Evolutionary conservation across 92 coral and sea anemone genomes (phyloP).

Genomic region (Parazoanthus atlanticus): DNA sequence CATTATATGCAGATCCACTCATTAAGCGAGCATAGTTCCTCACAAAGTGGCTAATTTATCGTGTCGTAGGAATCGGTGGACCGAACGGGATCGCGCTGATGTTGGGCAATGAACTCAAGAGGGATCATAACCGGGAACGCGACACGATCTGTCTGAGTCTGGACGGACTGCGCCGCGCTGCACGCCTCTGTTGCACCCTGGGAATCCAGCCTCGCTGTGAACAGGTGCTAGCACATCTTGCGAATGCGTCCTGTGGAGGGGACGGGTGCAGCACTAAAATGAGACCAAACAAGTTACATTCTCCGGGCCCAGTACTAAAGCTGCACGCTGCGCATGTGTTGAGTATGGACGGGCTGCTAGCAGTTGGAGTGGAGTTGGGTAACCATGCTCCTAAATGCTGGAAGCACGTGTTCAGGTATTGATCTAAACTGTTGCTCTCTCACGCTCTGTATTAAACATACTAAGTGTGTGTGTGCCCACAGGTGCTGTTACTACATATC

Average conservation of each 20-base stretch:
- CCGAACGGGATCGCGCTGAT: constrained; percentile 85
- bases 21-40: too few relatives aligned
- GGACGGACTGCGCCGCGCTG: constrained; percentile 96
- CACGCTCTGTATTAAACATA: not conserved
- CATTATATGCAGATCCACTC: too few relatives aligned
- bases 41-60: not conserved
- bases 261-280: constrained; percentile 76
- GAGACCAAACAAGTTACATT: constrained; percentile 47
- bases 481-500: constrained; percentile 96
- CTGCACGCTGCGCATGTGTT: constrained; percentile 98
- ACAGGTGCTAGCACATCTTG: constrained; percentile 90
- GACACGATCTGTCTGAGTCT: constrained; percentile 96
- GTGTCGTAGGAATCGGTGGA: constrained; percentile 50
- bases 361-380: constrained; percentile 96
- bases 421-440: not conserved
- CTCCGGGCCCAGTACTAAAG: constrained; percentile 63
- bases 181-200: constrained; percentile 92
- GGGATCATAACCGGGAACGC: constrained; percentile 92
- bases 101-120: constrained; percentile 92
- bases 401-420: constrained; percentile 98
- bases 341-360: constrained; percentile 97
- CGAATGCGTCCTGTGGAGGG: constrained; percentile 96
- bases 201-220: constrained; percentile 99
- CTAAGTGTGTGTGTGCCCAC: not conserved
- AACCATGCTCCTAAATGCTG: constrained; percentile 99